phyloP scores from a whole-genome alignment of 2,797 vertebrate species.

The Syngnathus acus region DNA sequence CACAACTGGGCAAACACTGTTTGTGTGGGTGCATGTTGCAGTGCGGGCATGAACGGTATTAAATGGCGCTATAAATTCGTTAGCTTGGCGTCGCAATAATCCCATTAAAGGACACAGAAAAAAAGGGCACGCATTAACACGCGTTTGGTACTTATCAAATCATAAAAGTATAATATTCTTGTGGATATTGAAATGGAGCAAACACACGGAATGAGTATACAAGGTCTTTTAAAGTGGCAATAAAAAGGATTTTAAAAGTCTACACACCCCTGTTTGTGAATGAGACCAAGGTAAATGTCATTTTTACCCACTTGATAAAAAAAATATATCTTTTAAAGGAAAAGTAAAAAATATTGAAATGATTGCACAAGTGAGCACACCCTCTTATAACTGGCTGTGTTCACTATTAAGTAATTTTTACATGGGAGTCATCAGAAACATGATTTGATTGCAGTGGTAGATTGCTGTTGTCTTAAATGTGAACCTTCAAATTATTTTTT shows the following conservation, averaged over 20 bases:
- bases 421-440: neutral
- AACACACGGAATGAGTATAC: neutral
- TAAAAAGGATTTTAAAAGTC: neutral
- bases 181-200: neutral
- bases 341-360: neutral
- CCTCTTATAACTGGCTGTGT: neutral
- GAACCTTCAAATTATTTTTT: too few species aligned
- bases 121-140: neutral
- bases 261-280: neutral
- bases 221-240: neutral
- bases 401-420: neutral
- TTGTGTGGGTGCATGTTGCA: neutral
- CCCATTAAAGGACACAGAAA: slow-evolving; percentile 1
- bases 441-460: too few species aligned
- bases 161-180: neutral
- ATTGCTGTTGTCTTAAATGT: too few species aligned
- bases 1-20: slow-evolving; percentile 29
- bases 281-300: too few species aligned
- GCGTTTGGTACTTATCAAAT: neutral
- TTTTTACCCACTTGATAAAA: too few species aligned
- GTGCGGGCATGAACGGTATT: slow-evolving; percentile 15
- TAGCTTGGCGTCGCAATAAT: neutral
- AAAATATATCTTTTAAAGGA: too few species aligned
- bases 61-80: neutral
- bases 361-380: neutral